A percentile compares a stretch with the other conserved stretches of the same genome.
phyloP scores from a whole-genome alignment of 64 coral and sea anemone species.

The Montipora capricornis region DNA sequence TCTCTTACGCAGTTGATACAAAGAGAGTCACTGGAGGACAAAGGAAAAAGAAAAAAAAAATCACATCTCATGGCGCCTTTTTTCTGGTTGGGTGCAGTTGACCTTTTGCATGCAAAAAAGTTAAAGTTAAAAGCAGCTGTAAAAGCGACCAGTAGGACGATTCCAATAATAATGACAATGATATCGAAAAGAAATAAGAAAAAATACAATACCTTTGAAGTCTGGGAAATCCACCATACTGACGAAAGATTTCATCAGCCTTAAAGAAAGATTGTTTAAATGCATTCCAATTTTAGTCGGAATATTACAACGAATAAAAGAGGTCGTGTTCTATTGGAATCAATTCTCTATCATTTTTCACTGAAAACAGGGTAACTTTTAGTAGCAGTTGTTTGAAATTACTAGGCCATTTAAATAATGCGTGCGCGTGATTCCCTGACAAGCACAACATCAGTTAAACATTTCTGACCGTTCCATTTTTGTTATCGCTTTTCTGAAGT shows the following conservation, averaged over 20 bases:
- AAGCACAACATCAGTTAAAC: no score
- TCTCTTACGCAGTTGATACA: slow-evolving; percentile 85
- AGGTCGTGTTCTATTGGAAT: neutral
- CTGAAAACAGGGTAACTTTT: no score
- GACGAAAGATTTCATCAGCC: slow-evolving; percentile 83
- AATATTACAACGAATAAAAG: neutral
- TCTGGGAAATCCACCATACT: slow-evolving; percentile 87
- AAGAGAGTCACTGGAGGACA: slow-evolving; percentile 80
- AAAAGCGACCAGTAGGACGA: no score
- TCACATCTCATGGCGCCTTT: neutral
- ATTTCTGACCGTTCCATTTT: no score
- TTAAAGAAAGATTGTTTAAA: neutral
- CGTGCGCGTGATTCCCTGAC: no score
- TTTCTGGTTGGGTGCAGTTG: no score
- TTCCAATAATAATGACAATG: neutral
- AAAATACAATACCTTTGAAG: slow-evolving; percentile 58
- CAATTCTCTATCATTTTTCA: no score
- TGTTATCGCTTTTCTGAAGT: no score
- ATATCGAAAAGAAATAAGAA: neutral
- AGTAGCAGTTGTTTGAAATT: no score
- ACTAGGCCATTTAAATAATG: no score
- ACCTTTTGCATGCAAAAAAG: no score
- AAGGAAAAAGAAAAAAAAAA: neutral
- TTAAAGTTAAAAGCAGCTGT: no score
- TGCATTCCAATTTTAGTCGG: neutral